Conservation (phyloP, 2,888 invertebrate species). For the Drosophila trichaetosa region DNA sequence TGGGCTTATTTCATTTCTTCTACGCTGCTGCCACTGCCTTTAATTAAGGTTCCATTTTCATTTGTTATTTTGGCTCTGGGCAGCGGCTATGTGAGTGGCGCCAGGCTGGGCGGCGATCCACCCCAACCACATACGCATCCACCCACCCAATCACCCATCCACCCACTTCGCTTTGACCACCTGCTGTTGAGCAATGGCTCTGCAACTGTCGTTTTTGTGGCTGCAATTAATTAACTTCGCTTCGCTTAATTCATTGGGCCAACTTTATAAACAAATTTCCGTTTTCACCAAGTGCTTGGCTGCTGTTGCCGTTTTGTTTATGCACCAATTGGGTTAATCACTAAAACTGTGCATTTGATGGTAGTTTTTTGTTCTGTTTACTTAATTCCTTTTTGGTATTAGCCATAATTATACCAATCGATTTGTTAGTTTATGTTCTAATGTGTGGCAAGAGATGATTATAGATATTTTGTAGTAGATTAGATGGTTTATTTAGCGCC, state of each 20-base stretch:
- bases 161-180: slow-evolving; percentile 47
- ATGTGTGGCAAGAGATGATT: neutral
- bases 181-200: slow-evolving; percentile 51
- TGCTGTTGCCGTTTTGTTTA: slow-evolving; percentile 56
- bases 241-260: slow-evolving; percentile 37
- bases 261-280: slow-evolving; percentile 63
- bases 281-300: slow-evolving; percentile 22
- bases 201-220: slow-evolving; percentile 58
- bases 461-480: neutral
- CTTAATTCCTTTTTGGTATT: slow-evolving; percentile 9
- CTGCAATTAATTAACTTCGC: slow-evolving; percentile 73
- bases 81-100: slow-evolving; percentile 53
- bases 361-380: slow-evolving; percentile 28
- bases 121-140: neutral
- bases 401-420: slow-evolving; percentile 27
- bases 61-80: slow-evolving; percentile 59
- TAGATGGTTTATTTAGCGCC: neutral
- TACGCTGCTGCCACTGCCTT: slow-evolving; percentile 40
- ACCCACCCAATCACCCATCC: slow-evolving; percentile 1
- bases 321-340: slow-evolving; percentile 68
- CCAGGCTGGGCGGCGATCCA: slow-evolving; percentile 46
- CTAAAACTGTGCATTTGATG: slow-evolving; percentile 30
- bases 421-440: slow-evolving; percentile 14
- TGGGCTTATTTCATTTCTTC: slow-evolving; percentile 40
- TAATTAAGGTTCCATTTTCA: slow-evolving; percentile 78